Evolutionary conservation across 1,140 invertebrate species (phyloP), one percentile per base, ranked within the genome.

Genomic region (Calycopis cecrops): DNA sequence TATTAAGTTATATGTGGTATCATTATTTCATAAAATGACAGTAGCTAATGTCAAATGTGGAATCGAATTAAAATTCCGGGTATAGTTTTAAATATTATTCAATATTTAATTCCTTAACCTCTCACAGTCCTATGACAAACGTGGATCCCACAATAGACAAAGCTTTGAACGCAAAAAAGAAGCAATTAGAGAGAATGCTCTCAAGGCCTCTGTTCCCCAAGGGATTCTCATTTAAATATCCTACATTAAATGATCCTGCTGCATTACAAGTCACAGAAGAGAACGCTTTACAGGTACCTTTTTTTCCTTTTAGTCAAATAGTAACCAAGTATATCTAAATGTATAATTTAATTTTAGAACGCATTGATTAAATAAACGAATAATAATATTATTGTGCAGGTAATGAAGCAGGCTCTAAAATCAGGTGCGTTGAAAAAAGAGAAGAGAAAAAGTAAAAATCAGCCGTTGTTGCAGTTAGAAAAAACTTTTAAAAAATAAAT

Each of bases 141-240:
- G 18, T 69, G 6, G 79, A 83, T 44, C 69, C 74, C 7, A 52
- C 69, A 2, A 67, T 80, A 66, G 74, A 82, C 33, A 79, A 74
- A 52, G 67, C 68, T 1, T 47, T 88, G 3, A 87, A 92, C 63
- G 62, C 75, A 1, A 91, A 91, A 74, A 89, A 90, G 65, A 86
- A 88, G 38, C 89, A 92, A 37, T 73, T 96, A 6, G 76, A 86
- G 4, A 48, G 73, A 4, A 65, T 95, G 11, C 67, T 95, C 18
- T 79, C 87, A 0, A 89, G 91, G 59, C 91, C 92, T 1, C 65
- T 95, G 9, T 92, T 93, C 63, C 92, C 92, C 0, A 90, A 88
- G 74, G 90, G 91, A 1, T 93, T 93, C 69, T 94, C 90, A 55
- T 93, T 91, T 53, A 94, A 92, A 70, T 94, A 92, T 76, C 87